Conservation (phyloP, 2,797 vertebrate species). For the Hippoglossus hippoglossus region DNA sequence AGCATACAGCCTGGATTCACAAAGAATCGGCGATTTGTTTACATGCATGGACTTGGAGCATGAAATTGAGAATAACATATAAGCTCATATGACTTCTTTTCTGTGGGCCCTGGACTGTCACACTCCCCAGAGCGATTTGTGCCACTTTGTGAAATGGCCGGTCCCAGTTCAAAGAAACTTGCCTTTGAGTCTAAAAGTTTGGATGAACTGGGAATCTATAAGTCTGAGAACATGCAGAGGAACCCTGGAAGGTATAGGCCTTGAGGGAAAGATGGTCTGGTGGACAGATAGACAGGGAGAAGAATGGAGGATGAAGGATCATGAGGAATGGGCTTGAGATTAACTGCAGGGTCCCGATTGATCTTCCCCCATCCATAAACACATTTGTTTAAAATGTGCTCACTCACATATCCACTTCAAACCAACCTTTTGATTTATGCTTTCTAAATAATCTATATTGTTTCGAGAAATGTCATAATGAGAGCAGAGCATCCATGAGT, state of each 20-base stretch:
- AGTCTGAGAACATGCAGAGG: slow-evolving; percentile 13
- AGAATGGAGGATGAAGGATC: slow-evolving; percentile 19
- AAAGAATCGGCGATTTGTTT: too few relatives aligned
- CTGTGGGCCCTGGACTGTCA: slow-evolving; percentile 11
- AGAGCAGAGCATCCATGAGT: slow-evolving; percentile 6
- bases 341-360: background rate
- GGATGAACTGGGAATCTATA: slow-evolving; percentile 11
- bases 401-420: slow-evolving; percentile 37
- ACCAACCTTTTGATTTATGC: slow-evolving; percentile 1
- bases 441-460: slow-evolving; percentile 79
- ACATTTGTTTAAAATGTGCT: background rate
- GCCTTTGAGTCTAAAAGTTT: slow-evolving; percentile 9
- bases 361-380: slow-evolving; percentile 1
- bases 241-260: slow-evolving; percentile 5
- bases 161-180: slow-evolving; percentile 1
- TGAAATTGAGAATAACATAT: too few relatives aligned
- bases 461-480: slow-evolving; percentile 80
- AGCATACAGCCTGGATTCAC: too few relatives aligned
- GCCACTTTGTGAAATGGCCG: slow-evolving; percentile 21
- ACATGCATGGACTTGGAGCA: too few relatives aligned
- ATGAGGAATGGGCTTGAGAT: slow-evolving; percentile 8
- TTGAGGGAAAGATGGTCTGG: background rate
- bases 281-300: background rate
- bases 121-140: slow-evolving; percentile 9
- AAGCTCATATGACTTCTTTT: slow-evolving; percentile 15